Conservation (phyloP, 2,113 vertebrate species). For the Chroicocephalus ridibundus region DNA sequence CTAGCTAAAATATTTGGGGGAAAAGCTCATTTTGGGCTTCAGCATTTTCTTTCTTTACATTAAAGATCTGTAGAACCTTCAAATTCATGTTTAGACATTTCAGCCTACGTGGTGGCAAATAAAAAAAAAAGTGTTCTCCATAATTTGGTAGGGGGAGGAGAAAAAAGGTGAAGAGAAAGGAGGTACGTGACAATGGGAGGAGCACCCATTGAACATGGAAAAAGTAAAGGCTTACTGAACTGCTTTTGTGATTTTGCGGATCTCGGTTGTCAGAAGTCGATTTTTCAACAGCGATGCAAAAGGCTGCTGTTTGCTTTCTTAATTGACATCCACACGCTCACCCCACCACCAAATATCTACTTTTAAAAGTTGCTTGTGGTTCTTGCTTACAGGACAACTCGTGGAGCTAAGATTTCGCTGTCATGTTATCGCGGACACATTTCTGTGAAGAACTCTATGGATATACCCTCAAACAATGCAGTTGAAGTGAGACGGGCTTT, state of each 20-base stretch:
- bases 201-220: not conserved
- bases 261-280: not conserved
- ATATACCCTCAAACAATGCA: not conserved
- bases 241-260: not conserved
- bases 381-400: not conserved
- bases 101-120: not conserved
- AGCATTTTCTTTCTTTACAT: not conserved
- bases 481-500: not conserved
- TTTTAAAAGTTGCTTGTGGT: not conserved
- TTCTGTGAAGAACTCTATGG: not conserved
- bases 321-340: not conserved
- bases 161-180: not conserved
- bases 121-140: not conserved
- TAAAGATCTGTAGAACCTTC: not conserved
- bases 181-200: not conserved
- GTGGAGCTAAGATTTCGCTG: not conserved
- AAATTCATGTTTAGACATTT: not conserved
- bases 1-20: not conserved
- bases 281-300: not conserved
- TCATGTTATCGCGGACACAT: rapidly evolving
- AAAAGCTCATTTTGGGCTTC: not conserved
- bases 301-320: not conserved
- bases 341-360: not conserved
- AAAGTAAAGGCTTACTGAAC: not conserved
- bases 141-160: not conserved